phyloP scores from a whole-genome alignment of 2,888 invertebrate genomes.

The Drosophila cognata region DNA sequence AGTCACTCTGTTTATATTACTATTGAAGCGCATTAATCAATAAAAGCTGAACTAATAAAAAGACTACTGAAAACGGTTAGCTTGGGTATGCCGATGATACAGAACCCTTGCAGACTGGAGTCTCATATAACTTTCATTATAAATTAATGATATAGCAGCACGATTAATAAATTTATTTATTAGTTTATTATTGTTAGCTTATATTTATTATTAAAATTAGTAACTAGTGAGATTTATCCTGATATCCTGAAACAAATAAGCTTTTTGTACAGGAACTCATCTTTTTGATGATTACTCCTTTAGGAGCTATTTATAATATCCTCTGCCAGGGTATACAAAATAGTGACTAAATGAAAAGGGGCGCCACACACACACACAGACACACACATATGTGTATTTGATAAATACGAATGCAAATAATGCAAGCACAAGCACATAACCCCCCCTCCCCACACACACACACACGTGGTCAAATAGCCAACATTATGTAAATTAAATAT shows the following conservation, averaged over 20 bases:
- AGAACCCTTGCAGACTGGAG: no score
- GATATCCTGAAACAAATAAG: not conserved
- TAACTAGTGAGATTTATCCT: not conserved
- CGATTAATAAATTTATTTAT: not conserved
- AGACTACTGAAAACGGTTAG: not conserved
- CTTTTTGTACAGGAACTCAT: not conserved
- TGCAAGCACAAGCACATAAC: slow-evolving; percentile 25
- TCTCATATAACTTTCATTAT: not conserved
- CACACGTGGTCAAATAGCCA: slow-evolving; percentile 49
- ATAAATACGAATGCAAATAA: slow-evolving; percentile 63
- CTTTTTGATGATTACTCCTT: not conserved
- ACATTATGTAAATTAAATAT: slow-evolving; percentile 79
- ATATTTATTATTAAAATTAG: no score
- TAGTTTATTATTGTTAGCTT: not conserved
- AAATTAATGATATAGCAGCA: not conserved
- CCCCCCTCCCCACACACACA: no score
- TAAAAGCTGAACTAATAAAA: slow-evolving; percentile 12
- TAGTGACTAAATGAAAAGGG: not conserved
- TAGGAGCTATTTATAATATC: not conserved
- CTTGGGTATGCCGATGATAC: not conserved
- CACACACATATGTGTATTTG: slow-evolving; percentile 35
- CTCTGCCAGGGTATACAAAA: not conserved
- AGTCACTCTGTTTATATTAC: slow-evolving; percentile 26
- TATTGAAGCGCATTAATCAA: slow-evolving; percentile 33
- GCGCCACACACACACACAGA: slow-evolving; percentile 40